Base-by-base conservation (phyloP, 1,140 invertebrate genomes). In the Berghia stephanieae region DNA sequence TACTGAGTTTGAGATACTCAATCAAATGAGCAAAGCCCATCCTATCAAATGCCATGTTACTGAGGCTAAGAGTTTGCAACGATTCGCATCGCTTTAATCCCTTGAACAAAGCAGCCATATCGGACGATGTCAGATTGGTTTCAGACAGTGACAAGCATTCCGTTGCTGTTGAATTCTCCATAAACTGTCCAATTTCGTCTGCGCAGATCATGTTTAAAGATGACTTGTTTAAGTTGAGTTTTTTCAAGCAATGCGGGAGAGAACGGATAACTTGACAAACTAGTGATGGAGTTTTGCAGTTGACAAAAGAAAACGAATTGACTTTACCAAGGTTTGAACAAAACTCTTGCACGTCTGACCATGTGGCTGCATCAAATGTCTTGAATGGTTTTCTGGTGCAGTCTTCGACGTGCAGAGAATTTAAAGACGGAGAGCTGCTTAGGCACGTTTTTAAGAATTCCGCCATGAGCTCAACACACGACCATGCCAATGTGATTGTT, bases 151-250 rank as follows among this genome's bases (percentile, higher is more conserved):
- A 79, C 0, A 86, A 73, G 38, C 34, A 49, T 18, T 67, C 55
- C 18, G 85, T 63, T 8, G 6, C 34, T 1, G 52, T 68, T 18
- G 79, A 81, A 3, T 81, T 77, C 18, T 86, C 83, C 27, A 86
- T 63, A 67, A 82, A 68, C 27, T 44, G 44, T 10, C 78, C 78
- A 13, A 86, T 52, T 73, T 84, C 82, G 3, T 72, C 46, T 18
- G 84, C 81, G 60, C 81, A 81, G 78, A 84, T 83, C 70, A 82
- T 75, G 52, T 85, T 85, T 4, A 86, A 49, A 8, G 75, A 68
- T 67, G 83, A 83, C 49, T 80, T 76, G 4, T 75, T 76, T 16
- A 86, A 72, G 69, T 82, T 74, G 3, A 86, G 57, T 13, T 81
- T 67, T 52, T 79, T n/a, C 2, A 86, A 71, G 1, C 78, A 71